Base-by-base conservation (phyloP, 2,797 vertebrate genomes). In the Cossypha caffra region DNA sequence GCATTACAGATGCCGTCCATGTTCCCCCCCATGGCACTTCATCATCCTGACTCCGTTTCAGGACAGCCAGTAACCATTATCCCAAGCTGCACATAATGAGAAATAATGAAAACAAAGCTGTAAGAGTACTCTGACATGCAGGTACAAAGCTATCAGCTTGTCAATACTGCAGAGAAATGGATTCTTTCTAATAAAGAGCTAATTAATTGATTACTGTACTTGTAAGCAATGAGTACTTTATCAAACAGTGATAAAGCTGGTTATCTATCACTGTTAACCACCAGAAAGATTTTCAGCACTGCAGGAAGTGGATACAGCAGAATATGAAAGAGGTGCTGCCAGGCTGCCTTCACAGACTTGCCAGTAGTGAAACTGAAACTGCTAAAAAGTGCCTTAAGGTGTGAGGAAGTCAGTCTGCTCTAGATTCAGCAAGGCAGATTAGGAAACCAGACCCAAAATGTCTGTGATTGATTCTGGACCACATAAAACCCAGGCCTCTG, bases 41-140 rank as follows among this genome's bases (percentile, higher is more conserved):
- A 95, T 96, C 96, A 90, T 57, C 43, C 63, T 72, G 57, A 68
- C 89, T 91, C 78, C 4, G 1, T 68, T 95, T 86, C 82, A 92
- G 89, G 88, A 95, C 92, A 93, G 89, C 73, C 81, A 90, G 87
- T 37, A 89, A 84, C 73, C 15, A 6, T 88, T 91, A 83, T 64
- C 71, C 54, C 81, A 84, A 81, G 84, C 61, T 72, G 31, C 85
- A 81, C 7, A 23, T 51, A 74, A 95, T 45, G 69, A 93, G 72
- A 85, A 94, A 85, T 63, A 91, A 93, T 21, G 55, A 74, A 92
- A 97, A 95, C 77, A 84, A 90, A 93, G 62, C 85, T 67, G 43
- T 48, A 52, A 88, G 72, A 72, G 57, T 38, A 35, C 58, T 19
- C 42, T 57, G 78, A 91, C 57, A 45, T 0, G 14, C 29, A 86